Base-by-base conservation (phyloP, 2,888 invertebrate genomes). In the Tiliacea citrago region DNA sequence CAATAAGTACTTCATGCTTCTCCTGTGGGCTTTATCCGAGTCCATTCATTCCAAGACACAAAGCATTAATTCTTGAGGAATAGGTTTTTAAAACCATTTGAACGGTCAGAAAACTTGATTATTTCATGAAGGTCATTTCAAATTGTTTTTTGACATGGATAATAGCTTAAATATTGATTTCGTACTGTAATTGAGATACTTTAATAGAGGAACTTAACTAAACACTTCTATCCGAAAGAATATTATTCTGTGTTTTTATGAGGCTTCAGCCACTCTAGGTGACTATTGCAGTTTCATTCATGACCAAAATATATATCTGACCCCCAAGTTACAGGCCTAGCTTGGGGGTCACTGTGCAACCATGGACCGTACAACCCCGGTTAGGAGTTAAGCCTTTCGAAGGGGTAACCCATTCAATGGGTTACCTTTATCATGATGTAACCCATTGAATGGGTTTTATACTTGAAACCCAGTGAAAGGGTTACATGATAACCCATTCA, bases 111-210 rank as follows among this genome's bases (percentile, higher is more conserved):
- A 60, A 51, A 45, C 18, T 5, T 0, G 6, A 45, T 47, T 53
- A 51, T 10, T n/a, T 39, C 1, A 29, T 61, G 68, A 60, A 29
- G 60, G 77, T 53, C 68, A 72, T 73, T 35, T 72, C 16, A 29
- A 39, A 68, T 61, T 16, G 45, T 35, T 7, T 75, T 49, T 29
- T 60, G 9, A 5, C 3, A 61, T 47, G 39, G 10, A 4, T 29
- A 53, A 18, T 45, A 21, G 35, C 35, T 45, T 75, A 35, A 51
- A 29, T 42, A 24, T 45, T 42, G n/a, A 42, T 75, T 67, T 21
- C n/a, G 2, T 42, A 21, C 45, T 21, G 13, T 12, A 24, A 51
- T n/a, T 75, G 45, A 35, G 35, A 10, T 42, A 13, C 29, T 45
- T 49, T 29, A 21, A 8, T 21, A 6, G 2, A 16, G 8, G 2